Evolutionary conservation across 2,797 vertebrate species (phyloP).

Genomic region (Cuniculus paca): DNA sequence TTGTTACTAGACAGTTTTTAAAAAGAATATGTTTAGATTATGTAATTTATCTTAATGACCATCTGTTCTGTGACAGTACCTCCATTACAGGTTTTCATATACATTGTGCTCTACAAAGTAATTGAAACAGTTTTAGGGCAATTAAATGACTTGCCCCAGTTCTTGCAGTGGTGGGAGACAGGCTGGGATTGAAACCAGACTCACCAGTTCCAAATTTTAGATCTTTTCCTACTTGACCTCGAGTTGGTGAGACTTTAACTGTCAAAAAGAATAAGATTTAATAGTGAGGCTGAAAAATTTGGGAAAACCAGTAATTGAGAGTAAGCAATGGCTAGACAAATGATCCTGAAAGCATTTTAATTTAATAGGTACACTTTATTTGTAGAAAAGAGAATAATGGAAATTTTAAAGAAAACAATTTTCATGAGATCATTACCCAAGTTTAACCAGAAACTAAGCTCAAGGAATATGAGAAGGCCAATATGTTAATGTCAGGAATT

Average conservation of each 20-base stretch:
- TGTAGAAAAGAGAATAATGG: not conserved
- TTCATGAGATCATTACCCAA: not conserved
- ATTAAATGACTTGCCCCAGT: not conserved
- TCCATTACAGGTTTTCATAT: not conserved
- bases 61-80: not conserved
- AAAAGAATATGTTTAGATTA: not conserved
- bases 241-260: not conserved
- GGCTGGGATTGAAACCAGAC: not conserved
- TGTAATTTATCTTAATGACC: constrained; percentile 23
- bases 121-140: not conserved
- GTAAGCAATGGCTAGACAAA: not conserved
- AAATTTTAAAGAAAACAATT: constrained; percentile 33
- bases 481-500: not conserved
- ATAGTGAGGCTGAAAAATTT: not conserved
- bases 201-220: not conserved
- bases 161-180: not conserved
- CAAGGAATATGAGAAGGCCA: too few relatives aligned
- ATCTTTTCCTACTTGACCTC: not conserved
- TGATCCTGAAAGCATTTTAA: constrained; percentile 4
- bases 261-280: not conserved
- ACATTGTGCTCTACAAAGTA: not conserved
- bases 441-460: not conserved
- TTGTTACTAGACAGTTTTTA: not conserved
- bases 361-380: not conserved
- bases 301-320: not conserved